Percentiles rank a stretch among this genome's conserved stretches.
Conservation (phyloP, 2,797 vertebrate species). For the Echeneis naucrates region DNA sequence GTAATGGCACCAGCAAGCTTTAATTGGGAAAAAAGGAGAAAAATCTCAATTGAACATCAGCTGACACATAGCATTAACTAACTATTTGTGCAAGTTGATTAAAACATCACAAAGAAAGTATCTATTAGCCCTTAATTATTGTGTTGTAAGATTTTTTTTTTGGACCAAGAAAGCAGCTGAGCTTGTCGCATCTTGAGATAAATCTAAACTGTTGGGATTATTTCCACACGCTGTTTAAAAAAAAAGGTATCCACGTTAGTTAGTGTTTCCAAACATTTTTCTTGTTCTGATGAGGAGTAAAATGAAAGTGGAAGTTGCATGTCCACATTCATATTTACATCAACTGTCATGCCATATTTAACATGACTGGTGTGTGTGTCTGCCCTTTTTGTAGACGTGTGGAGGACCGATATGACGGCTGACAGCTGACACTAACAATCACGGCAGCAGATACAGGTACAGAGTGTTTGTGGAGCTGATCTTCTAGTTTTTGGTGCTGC, state of each 20-base stretch:
- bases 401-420: neutral
- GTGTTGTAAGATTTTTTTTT: neutral
- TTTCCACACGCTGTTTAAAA: neutral
- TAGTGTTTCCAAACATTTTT: neutral
- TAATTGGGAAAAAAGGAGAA: neutral
- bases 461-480: neutral
- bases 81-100: neutral
- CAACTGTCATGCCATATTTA: neutral
- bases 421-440: conserved; percentile 1
- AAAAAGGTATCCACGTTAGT: neutral
- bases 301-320: neutral
- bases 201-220: neutral
- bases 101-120: neutral
- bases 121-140: neutral
- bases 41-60: neutral
- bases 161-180: neutral
- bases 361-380: neutral
- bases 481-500: neutral
- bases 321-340: neutral
- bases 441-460: neutral
- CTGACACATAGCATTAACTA: conserved; percentile 1
- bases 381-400: neutral
- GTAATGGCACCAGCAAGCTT: neutral
- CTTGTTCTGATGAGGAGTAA: neutral
- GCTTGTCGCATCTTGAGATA: neutral